Percentiles rank a stretch among this genome's conserved stretches.
Conservation (phyloP, 2,888 invertebrate species). For the Ormyrus nitidulus region DNA sequence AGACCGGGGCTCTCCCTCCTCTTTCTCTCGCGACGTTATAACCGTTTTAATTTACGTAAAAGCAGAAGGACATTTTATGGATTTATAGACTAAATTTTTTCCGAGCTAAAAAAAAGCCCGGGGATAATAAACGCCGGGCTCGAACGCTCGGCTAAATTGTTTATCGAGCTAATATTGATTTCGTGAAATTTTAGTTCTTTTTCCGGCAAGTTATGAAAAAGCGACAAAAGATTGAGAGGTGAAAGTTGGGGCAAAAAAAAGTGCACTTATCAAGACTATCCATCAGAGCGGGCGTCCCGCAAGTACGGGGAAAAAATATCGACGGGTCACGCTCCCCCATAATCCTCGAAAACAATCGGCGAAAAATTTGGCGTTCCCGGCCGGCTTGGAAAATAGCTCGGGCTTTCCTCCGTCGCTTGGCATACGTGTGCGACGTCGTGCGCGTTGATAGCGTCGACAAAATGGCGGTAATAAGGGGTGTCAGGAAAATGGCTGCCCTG, state of each 20-base stretch:
- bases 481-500: conserved; percentile 71
- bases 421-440: conserved; percentile 13
- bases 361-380: conserved; percentile 41
- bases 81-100: conserved; percentile 50
- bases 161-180: no score
- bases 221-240: no score
- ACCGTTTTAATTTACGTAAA: conserved; percentile 54
- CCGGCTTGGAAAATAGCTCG: conserved; percentile 27
- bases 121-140: no score
- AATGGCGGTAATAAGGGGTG: conserved; percentile 73
- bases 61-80: conserved; percentile 48
- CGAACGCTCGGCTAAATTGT: no score
- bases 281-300: no score
- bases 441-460: conserved; percentile 62
- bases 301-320: neutral
- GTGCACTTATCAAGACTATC: no score
- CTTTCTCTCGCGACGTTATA: conserved; percentile 28
- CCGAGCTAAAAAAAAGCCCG: conserved; percentile 30
- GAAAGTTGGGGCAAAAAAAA: no score
- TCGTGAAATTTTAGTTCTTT: no score
- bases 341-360: conserved; percentile 48
- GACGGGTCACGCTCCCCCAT: conserved; percentile 13
- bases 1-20: conserved; percentile 26
- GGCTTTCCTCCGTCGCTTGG: neutral
- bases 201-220: no score